Percentiles rank a stretch among this genome's conserved stretches.
phyloP scores from a whole-genome alignment of 1,140 invertebrate genomes.

The Forficula auricularia region DNA sequence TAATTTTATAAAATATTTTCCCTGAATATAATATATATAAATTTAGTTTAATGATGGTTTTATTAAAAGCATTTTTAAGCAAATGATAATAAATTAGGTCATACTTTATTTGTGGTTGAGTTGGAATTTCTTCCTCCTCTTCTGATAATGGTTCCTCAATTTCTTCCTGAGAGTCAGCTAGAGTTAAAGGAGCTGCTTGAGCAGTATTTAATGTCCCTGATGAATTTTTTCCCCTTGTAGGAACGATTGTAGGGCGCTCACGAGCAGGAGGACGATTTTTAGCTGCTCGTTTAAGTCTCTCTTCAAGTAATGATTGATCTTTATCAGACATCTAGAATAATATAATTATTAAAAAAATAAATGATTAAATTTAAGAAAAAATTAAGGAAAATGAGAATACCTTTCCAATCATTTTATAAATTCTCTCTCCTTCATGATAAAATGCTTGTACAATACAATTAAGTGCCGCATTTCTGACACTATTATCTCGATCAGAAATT shows the following conservation, averaged over 20 bases:
- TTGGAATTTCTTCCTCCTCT: too few relatives aligned
- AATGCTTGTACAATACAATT: constrained; percentile 87
- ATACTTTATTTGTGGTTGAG: too few relatives aligned
- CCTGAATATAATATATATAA: too few relatives aligned
- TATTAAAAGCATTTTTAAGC: too few relatives aligned
- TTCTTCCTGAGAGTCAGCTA: too few relatives aligned
- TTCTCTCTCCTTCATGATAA: constrained; percentile 72
- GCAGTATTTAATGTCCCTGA: too few relatives aligned
- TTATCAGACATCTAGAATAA: constrained; percentile 69
- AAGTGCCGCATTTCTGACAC: constrained; percentile 85
- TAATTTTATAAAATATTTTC: too few relatives aligned
- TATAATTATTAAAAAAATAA: constrained; percentile 1
- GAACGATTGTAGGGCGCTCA: not conserved
- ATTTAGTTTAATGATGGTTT: too few relatives aligned
- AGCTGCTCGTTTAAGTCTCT: constrained; percentile 76
- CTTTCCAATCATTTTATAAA: constrained; percentile 82
- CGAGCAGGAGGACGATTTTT: constrained; percentile 35
- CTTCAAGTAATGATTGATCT: constrained; percentile 81
- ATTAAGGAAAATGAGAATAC: constrained; percentile 26
- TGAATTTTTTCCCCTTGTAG: too few relatives aligned
- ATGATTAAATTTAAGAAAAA: not conserved
- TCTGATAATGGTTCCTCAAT: too few relatives aligned
- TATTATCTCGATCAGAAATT: constrained; percentile 88
- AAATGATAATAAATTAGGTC: too few relatives aligned
- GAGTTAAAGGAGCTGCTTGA: too few relatives aligned